phyloP scores from a whole-genome alignment of 2,797 vertebrate genomes.

The Heteromormyrus szaboi region DNA sequence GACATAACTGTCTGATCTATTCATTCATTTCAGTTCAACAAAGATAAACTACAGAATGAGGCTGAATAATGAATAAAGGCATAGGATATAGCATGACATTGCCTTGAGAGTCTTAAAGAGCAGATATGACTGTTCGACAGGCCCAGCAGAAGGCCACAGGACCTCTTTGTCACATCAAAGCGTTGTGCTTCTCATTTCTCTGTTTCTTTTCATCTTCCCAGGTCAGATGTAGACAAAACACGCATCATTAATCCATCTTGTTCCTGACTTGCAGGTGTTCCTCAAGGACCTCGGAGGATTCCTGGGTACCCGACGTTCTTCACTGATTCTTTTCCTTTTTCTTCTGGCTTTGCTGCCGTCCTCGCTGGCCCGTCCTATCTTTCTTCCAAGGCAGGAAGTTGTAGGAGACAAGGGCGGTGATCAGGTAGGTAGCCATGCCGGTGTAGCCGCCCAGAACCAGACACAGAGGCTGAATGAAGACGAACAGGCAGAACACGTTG shows the following conservation, averaged over 20 bases:
- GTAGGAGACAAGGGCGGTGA: constrained; percentile 63
- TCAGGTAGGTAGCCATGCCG: constrained; percentile 61
- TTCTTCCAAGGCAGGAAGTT: constrained; percentile 60
- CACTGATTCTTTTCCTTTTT: constrained; percentile 34
- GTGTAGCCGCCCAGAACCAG: constrained; percentile 60
- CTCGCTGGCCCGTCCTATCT: neutral
- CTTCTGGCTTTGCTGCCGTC: constrained; percentile 17
- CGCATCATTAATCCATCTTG: neutral
- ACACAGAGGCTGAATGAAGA: constrained; percentile 66
- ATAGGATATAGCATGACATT: neutral
- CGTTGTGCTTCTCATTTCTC: neutral
- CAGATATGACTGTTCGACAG: neutral
- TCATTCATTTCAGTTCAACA: neutral
- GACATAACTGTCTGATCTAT: neutral
- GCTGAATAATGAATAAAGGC: neutral
- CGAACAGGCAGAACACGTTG: constrained; percentile 73
- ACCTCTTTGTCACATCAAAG: neutral
- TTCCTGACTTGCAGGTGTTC: neutral
- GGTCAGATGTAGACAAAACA: neutral
- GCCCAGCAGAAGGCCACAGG: neutral
- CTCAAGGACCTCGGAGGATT: too few species aligned
- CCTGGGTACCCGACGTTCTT: neutral
- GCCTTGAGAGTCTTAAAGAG: neutral
- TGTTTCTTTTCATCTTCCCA: neutral
- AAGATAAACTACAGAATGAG: neutral